Evolutionary conservation across 2,113 vertebrate species (phyloP).

Genomic region (Tragelaphus imberbis): DNA sequence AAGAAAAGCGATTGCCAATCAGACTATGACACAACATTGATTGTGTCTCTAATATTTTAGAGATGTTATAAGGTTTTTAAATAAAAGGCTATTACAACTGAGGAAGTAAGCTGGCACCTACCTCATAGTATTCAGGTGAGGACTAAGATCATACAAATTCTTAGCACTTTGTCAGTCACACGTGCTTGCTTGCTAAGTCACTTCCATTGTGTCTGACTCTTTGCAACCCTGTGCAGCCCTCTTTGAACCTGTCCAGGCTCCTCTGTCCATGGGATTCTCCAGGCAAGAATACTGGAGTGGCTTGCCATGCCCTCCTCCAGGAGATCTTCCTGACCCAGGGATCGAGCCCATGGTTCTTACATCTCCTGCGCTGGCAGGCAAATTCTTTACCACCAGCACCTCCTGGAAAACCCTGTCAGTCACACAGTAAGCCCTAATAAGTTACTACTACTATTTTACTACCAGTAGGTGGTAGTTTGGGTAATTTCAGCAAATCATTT

Average conservation of each 20-base stretch:
- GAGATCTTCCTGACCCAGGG: neutral
- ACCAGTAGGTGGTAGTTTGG: constrained; percentile 37
- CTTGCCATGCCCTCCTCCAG: neutral
- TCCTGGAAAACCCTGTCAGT: neutral
- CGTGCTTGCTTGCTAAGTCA: neutral
- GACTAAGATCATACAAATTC: neutral
- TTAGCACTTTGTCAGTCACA: neutral
- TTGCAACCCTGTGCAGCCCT: neutral
- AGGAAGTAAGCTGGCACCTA: neutral
- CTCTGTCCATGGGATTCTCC: neutral
- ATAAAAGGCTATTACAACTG: neutral
- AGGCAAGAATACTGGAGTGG: neutral
- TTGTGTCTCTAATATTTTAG: neutral
- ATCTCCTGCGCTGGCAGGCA: neutral
- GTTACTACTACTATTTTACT: constrained; percentile 32
- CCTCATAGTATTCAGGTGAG: neutral
- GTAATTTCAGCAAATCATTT: constrained; percentile 44
- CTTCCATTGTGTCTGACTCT: neutral
- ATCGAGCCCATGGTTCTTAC: neutral
- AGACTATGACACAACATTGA: neutral
- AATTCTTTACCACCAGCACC: neutral
- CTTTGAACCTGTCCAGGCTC: neutral
- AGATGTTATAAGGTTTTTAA: neutral
- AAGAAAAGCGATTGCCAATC: constrained; percentile 2
- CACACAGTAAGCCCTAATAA: constrained; percentile 10